Evolutionary conservation across 1,140 invertebrate species (phyloP), one percentile per base, ranked within the genome.

Genomic region (Ceratina australensis): DNA sequence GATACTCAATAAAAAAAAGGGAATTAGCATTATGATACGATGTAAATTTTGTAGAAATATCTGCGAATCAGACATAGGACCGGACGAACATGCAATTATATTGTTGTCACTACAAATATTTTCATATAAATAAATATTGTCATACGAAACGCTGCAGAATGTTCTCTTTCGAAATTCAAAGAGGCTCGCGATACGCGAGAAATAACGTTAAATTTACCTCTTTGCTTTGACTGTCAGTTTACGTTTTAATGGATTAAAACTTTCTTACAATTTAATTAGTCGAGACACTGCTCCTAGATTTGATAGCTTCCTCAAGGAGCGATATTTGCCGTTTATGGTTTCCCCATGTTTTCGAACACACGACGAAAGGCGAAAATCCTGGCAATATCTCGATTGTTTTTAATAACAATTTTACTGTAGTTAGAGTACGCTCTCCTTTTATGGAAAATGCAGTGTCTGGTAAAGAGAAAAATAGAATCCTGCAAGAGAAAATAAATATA

Each of bases 301-400:
- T 90, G 69, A 93, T 90, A 61, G 85, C 81, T 87, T 92, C 90
- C 87, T 93, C 90, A 28, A 94, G 82, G 73, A 92, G 94, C 0
- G 90, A 91, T 78, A 93, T 89, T 91, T 93, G 88, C 93, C 92
- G 75, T 93, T 86, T 59, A 93, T 88, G 5, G 84, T 66, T 79
- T 8, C 79, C 63, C 93, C 93, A 94, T 50, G 79, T 83, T 33
- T 79, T 71, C 47, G 87, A 50, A 77, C 87, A 87, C 22, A 94
- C 87, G 10, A 88, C 82, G 72, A 94, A 84, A 18, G 93, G 86
- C 10, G 81, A 80, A 75, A 90, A 86, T 20, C 90, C 90, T 56
- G 82, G 81, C 26, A 83, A 72, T 47, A 82, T 73, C 82, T 93
- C 91, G 20, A 94, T 81, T 33, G 89, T 89, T 78, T 89, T 91